phyloP scores from a whole-genome alignment of 1,140 invertebrate genomes.

The Phthorimaea operculella region DNA sequence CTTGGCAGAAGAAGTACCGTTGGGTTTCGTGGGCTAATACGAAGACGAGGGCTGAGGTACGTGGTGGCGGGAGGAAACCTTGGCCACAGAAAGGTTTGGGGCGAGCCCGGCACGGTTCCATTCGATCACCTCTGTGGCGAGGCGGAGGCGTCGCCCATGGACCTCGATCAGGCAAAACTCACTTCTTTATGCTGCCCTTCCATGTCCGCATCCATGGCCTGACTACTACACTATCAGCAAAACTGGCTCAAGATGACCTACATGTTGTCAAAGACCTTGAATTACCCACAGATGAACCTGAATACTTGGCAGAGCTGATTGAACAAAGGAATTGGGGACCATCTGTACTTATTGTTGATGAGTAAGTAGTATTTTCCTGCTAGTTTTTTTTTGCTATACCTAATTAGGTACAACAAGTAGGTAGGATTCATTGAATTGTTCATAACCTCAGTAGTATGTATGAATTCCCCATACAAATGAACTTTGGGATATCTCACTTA shows the following conservation, averaged over 20 bases:
- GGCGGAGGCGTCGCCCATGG: slow-evolving; percentile 89
- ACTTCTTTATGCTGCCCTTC: slow-evolving; percentile 94
- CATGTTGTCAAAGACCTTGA: slow-evolving; percentile 90
- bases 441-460: no score
- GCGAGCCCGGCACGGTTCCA: slow-evolving; percentile 89
- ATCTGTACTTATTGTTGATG: slow-evolving; percentile 94
- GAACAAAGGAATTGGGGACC: slow-evolving; percentile 92
- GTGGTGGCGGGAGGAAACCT: slow-evolving; percentile 89
- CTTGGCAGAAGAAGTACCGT: slow-evolving; percentile 89
- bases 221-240: slow-evolving; percentile 84
- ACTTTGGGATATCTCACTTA: no score
- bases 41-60: slow-evolving; percentile 83
- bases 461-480: no score
- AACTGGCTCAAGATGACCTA: slow-evolving; percentile 95
- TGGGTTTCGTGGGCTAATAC: slow-evolving; percentile 80
- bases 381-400: neutral
- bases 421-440: slow-evolving; percentile 9
- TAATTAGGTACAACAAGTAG: no score
- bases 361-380: slow-evolving; percentile 69
- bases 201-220: slow-evolving; percentile 81
- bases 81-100: slow-evolving; percentile 97
- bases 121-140: slow-evolving; percentile 85
- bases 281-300: slow-evolving; percentile 83
- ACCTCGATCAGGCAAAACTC: slow-evolving; percentile 85
- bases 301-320: slow-evolving; percentile 83